These are phyloP conservation scores for Cygnus atratus DNA, from an alignment of 2,113 vertebrate species.

Conservation along the genomic window DNA sequence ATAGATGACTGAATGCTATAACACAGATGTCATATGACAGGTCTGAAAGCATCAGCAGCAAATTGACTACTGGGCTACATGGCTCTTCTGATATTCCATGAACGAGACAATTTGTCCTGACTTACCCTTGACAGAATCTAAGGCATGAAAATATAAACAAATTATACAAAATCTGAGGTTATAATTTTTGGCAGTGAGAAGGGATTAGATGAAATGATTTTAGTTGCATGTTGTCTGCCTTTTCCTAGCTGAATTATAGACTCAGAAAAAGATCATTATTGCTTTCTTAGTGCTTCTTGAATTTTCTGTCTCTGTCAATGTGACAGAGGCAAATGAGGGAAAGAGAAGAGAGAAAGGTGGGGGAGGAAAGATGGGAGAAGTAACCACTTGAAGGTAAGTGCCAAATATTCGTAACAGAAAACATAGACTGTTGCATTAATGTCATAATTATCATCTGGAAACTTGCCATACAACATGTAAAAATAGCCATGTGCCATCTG, in stretches of 20 bases:
- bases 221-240: neutral
- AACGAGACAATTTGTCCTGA: slow-evolving; percentile 44
- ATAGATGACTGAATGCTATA: slow-evolving; percentile 46
- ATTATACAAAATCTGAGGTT: neutral
- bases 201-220: slow-evolving; percentile 7
- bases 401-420: slow-evolving; percentile 67
- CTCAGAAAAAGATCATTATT: neutral
- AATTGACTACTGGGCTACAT: neutral
- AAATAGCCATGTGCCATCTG: slow-evolving; percentile 78
- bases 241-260: neutral
- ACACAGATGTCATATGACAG: slow-evolving; percentile 55
- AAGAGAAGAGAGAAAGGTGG: neutral
- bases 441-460: slow-evolving; percentile 77
- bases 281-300: neutral
- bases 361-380: neutral
- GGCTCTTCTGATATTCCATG: neutral
- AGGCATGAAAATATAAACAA: neutral
- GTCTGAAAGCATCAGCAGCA: slow-evolving; percentile 45
- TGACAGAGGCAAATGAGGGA: slow-evolving; percentile 39
- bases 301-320: neutral
- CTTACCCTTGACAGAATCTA: slow-evolving; percentile 28
- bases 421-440: slow-evolving; percentile 66
- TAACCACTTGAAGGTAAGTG: slow-evolving; percentile 8
- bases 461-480: slow-evolving; percentile 69
- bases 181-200: neutral